Conservation (phyloP, 2,888 invertebrate genomes). For the Amphipoea lucens region DNA sequence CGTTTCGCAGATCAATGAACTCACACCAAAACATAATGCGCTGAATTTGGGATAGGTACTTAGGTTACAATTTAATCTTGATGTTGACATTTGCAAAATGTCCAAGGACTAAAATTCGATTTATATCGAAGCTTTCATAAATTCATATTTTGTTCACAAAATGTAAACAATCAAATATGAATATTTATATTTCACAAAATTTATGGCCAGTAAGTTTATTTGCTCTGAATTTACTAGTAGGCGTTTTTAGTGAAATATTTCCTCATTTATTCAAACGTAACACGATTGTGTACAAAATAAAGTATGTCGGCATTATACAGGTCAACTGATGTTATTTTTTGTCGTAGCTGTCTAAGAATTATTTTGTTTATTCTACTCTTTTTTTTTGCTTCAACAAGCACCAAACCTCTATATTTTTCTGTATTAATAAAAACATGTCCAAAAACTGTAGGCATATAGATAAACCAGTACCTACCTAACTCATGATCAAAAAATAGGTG, state of each 20-base stretch:
- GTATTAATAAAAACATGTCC: neutral
- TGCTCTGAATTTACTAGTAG: constrained; percentile 42
- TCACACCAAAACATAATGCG: constrained; percentile 1
- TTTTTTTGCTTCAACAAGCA: neutral
- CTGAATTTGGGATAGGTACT: neutral
- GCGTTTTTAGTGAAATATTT: constrained; percentile 31
- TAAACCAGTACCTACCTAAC: neutral
- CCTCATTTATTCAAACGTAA: constrained; percentile 11
- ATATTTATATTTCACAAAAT: constrained; percentile 23
- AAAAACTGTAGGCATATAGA: neutral
- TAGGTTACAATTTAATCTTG: neutral
- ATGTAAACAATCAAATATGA: constrained; percentile 7
- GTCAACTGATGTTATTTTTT: neutral
- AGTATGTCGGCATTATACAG: neutral
- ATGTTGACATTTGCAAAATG: neutral
- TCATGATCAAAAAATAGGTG: neutral
- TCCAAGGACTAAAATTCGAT: neutral
- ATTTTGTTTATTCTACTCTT: neutral
- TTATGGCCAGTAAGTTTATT: constrained; percentile 35
- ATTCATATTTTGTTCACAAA: constrained; percentile 3
- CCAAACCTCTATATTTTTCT: neutral
- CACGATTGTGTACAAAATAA: constrained; percentile 9
- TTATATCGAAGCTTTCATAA: neutral
- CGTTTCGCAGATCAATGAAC: constrained; percentile 23
- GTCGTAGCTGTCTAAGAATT: no score